Base-by-base conservation (phyloP, 2,797 vertebrate genomes). In the Zalophus californianus region DNA sequence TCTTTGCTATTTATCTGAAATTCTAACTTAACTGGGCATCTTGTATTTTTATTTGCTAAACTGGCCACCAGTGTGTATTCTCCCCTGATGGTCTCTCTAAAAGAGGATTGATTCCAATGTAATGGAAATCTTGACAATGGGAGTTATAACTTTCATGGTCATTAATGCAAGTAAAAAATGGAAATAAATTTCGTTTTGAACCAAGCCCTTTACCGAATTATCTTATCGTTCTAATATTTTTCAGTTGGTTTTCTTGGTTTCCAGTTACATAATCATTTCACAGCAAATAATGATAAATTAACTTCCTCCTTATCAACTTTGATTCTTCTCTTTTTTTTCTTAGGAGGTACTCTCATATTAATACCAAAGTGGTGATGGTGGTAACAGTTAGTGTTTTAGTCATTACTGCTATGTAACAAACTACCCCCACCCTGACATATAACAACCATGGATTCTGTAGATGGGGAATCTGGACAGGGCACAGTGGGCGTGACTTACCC, bases 221-320 rank as follows among this genome's bases (percentile, higher is more conserved):
- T 50, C 44, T 77, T 77, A 60, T 18, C 12, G 5, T 35, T 86
- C 89, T 48, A 88, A 70, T 70, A 54, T 32, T 62, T 83, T 62
- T 70, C 85, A 41, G 48, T 27, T 84, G 56, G 48, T 50, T 94
- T 32, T 89, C 44, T 87, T 68, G 32, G 23, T 70, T 86, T 80
- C 82, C n/a, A 70, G n/a, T 54, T 27, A 62, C 14, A 6, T 66
- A 87, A 94, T 50, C 87, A 88, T 88, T 83, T 95, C 73, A 90
- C 48, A 18, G 48, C 21, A 86, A 64, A 86, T 62, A 32, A 68
- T 80, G 21, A 77, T 41, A 48, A 25, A 58, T 60, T 89, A 75
- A 83, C 23, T 91, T 78, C 48, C 62, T 84, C 78, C 44, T 80
- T 66, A 66, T 41, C 48, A 75, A 21, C 25, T 60, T 86, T 58